These are phyloP conservation scores for Sander vitreus DNA, from an alignment of 2,113 vertebrate genomes.

Conservation along the genomic window DNA sequence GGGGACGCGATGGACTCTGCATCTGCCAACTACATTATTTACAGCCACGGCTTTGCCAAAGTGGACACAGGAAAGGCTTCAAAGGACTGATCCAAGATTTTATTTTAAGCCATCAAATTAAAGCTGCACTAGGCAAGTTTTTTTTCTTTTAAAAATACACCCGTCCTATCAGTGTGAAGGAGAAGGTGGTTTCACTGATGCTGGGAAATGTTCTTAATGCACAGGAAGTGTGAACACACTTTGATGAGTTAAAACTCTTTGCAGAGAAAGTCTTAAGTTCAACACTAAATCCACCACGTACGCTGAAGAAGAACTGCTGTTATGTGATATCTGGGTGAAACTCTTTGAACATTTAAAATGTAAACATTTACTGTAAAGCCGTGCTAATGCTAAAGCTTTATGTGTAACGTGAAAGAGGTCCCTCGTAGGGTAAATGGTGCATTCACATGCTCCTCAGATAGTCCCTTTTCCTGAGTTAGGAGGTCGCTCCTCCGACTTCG, in stretches of 20 bases:
- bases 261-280: neutral
- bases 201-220: neutral
- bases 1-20: conserved; percentile 23
- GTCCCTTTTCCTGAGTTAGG: too few species aligned
- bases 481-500: too few species aligned
- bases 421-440: neutral
- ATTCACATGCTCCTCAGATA: too few species aligned
- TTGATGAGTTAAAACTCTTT: neutral
- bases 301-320: neutral
- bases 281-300: neutral
- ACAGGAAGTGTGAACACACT: neutral
- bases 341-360: too few species aligned
- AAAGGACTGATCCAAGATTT: conserved; percentile 43
- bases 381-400: too few species aligned
- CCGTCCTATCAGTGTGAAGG: conserved; percentile 24
- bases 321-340: neutral
- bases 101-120: conserved; percentile 60
- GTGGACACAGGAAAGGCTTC: conserved; percentile 60
- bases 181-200: conserved; percentile 6
- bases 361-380: too few species aligned
- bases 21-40: conserved; percentile 69
- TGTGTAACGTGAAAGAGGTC: neutral
- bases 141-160: conserved; percentile 25
- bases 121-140: conserved; percentile 35
- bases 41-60: conserved; percentile 64